Conservation (phyloP, 2,113 vertebrate genomes). For the Camelus dromedarius region DNA sequence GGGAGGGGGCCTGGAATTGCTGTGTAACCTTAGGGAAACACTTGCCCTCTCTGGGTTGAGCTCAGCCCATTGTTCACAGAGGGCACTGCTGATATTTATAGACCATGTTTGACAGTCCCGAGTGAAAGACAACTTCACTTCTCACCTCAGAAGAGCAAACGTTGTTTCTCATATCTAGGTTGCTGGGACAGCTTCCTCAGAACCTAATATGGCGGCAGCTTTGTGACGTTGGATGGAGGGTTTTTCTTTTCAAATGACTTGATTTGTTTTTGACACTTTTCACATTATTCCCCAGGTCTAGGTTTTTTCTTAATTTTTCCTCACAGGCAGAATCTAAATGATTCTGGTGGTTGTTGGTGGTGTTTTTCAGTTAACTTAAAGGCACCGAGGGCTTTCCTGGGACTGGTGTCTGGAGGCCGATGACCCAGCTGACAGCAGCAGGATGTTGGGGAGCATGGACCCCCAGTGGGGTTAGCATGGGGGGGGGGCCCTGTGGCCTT, state of each 20-base stretch:
- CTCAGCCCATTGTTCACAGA: constrained; percentile 12
- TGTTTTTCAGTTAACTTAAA: background rate
- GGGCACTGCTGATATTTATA: constrained; percentile 66
- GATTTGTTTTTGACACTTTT: constrained; percentile 35
- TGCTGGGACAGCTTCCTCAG: constrained; percentile 71
- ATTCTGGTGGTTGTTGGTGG: background rate
- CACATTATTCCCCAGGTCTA: constrained; percentile 2
- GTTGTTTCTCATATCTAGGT: constrained; percentile 59
- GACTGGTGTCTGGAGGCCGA: background rate
- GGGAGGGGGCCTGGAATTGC: background rate
- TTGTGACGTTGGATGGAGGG: constrained; percentile 35
- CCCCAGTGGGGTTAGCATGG: background rate
- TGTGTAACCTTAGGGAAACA: constrained; percentile 62
- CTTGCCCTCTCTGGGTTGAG: constrained; percentile 57
- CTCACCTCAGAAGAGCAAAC: constrained; percentile 64
- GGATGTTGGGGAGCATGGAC: background rate
- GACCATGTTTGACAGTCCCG: constrained; percentile 42
- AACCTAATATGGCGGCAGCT: constrained; percentile 41
- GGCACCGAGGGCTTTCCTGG: background rate
- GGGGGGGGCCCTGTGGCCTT: background rate
- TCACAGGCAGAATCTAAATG: background rate
- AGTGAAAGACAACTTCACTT: constrained; percentile 60
- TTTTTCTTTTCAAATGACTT: constrained; percentile 42
- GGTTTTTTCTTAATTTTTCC: constrained; percentile 33
- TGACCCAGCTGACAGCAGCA: background rate